Evolutionary conservation across 2,888 invertebrate genomes (phyloP).

Genomic region (Pheosia tremula): DNA sequence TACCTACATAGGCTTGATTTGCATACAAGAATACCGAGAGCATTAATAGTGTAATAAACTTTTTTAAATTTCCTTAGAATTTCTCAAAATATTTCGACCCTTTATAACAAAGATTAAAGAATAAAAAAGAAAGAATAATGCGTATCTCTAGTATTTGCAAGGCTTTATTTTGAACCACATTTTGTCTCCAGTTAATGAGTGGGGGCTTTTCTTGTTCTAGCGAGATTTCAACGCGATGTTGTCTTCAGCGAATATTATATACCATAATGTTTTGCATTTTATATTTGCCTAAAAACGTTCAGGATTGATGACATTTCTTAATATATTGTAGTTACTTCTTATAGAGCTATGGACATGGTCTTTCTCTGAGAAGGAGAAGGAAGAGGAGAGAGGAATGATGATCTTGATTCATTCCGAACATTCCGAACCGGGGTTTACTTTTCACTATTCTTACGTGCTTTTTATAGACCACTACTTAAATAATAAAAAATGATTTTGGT

Average conservation of each 20-base stretch:
- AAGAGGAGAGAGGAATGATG: too few species aligned
- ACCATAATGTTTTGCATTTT: constrained; percentile 28
- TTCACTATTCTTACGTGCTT: too few species aligned
- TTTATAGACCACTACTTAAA: too few species aligned
- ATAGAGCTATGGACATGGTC: too few species aligned
- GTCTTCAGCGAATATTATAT: constrained; percentile 28
- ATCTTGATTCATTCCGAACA: too few species aligned
- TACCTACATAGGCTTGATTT: too few species aligned
- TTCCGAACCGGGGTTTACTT: too few species aligned
- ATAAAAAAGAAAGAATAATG: constrained; percentile 13
- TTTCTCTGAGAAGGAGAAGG: too few species aligned
- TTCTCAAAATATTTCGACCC: background rate
- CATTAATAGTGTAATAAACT: background rate
- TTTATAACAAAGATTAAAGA: background rate
- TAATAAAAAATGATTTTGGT: too few species aligned
- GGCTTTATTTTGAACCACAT: constrained; percentile 29
- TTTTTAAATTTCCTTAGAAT: background rate
- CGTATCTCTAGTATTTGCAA: constrained; percentile 32
- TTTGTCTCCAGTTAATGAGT: constrained; percentile 30
- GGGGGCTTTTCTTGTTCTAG: constrained; percentile 27
- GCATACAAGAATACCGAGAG: too few species aligned
- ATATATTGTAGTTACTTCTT: background rate
- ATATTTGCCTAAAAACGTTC: constrained; percentile 19
- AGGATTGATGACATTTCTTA: background rate
- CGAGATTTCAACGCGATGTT: constrained; percentile 16